Percentiles rank a stretch among this genome's conserved stretches.
phyloP scores from a whole-genome alignment of 1,140 invertebrate genomes.

The Conus ventricosus region DNA sequence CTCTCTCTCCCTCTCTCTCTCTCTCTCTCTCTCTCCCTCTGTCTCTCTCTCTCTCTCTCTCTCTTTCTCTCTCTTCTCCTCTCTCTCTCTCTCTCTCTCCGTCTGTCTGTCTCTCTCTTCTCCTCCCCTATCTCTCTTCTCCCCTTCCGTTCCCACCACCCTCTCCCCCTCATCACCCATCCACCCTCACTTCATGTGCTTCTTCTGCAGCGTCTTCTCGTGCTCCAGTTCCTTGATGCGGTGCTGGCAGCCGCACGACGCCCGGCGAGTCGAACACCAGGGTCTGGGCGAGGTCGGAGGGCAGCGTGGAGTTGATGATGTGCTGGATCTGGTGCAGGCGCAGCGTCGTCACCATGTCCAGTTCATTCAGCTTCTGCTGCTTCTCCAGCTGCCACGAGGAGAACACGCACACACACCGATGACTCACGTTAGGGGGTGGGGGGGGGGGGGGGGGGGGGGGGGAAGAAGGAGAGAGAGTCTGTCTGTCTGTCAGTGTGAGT shows the following conservation, averaged over 20 bases:
- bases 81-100: too few relatives aligned
- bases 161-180: background rate
- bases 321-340: conserved; percentile 82
- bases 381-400: conserved; percentile 78
- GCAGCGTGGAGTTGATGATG: conserved; percentile 75
- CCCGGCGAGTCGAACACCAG: conserved; percentile 80
- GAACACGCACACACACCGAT: too few relatives aligned
- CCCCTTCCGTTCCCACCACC: background rate
- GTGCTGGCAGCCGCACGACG: conserved; percentile 78
- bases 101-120: too few relatives aligned
- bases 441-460: too few relatives aligned
- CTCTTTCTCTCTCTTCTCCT: background rate
- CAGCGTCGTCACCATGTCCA: conserved; percentile 80
- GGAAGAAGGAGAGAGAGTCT: too few relatives aligned
- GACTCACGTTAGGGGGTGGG: too few relatives aligned
- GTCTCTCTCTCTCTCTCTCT: background rate
- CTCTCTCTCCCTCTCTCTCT: background rate
- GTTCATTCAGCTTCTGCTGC: conserved; percentile 82
- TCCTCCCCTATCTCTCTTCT: too few relatives aligned
- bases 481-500: too few relatives aligned
- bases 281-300: conserved; percentile 78
- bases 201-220: conserved; percentile 79
- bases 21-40: background rate
- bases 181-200: conserved; percentile 78
- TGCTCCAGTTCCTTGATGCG: conserved; percentile 81